A percentile compares a stretch with the other conserved stretches of the same genome.
phyloP scores from a whole-genome alignment of 2,113 vertebrate species.

The Cyanistes caeruleus region DNA sequence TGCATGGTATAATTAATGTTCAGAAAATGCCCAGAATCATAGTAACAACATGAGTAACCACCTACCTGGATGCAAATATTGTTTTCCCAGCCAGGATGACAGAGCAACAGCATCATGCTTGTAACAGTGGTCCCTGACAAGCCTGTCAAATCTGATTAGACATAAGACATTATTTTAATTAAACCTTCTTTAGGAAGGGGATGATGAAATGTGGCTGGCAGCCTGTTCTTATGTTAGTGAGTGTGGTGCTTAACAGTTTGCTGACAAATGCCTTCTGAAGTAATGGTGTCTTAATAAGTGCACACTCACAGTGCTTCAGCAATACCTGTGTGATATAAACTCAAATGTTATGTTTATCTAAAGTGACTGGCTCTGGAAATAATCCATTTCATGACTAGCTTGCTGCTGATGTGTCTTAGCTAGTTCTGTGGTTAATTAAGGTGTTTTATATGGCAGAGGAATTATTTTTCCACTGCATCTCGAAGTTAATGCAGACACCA shows the following conservation, averaged over 20 bases:
- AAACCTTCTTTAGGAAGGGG: background rate
- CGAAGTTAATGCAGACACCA: background rate
- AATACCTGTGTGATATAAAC: background rate
- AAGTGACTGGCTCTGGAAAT: background rate
- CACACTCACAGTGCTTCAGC: background rate
- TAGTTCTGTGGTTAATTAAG: background rate
- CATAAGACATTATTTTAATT: background rate
- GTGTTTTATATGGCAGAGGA: background rate
- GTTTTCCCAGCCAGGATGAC: background rate
- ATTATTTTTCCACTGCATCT: background rate
- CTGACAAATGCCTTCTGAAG: background rate
- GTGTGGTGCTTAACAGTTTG: background rate
- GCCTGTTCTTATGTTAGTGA: background rate
- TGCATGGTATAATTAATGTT: accelerated
- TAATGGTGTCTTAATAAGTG: background rate
- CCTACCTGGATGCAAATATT: background rate
- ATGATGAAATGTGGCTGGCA: background rate
- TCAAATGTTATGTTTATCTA: background rate
- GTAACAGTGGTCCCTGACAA: background rate
- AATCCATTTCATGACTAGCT: background rate
- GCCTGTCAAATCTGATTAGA: background rate
- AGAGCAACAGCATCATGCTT: background rate
- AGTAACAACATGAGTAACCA: background rate
- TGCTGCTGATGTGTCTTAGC: background rate
- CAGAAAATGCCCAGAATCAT: background rate